Base-by-base conservation (phyloP, 2,797 vertebrate genomes). In the Enoplosus armatus region DNA sequence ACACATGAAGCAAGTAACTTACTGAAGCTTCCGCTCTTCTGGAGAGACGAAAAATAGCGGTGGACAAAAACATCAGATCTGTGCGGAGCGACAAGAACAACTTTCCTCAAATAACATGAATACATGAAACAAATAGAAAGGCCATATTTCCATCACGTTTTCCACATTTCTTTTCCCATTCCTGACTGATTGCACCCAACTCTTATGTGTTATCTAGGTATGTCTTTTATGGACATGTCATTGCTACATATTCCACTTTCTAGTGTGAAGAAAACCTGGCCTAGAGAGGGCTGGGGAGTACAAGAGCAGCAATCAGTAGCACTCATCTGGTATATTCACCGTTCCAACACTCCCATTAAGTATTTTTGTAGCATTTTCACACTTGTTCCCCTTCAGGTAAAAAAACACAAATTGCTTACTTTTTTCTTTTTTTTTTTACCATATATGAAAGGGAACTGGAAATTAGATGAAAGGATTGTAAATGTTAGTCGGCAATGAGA, bases 391-490 rank as follows among this genome's bases (percentile, higher is more conserved):
- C 9, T 37, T 29, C 37, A 31, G 41, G 29, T 33, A 11, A 26
- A 53, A 45, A 51, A 35, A 43, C 16, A 35, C 20, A 70, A 55
- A 79, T 67, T 87, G 22, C 31, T 58, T 35, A 8, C 7, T 31
- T 72, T n/a, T n/a, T n/a, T n/a, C n/a, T n/a, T n/a, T n/a, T n/a
- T n/a, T n/a, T n/a, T n/a, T 68, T 27, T 37, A 9, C 35, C 24
- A 51, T 62, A 68, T 79, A 69, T 67, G 37, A 75, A 65, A 68
- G 20, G 39, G 8, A 31, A 11, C 15, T 62, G 43, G 15, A 63
- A 55, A 63, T 58, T 16, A 83, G 80, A 86, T 87, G 75, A 86
- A 90, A 89, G 77, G 29, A 79, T 35, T 24, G 6, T 7, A 68
- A 74, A 79, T 78, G 35, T 43, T 65, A 60, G 60, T 39, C 8